Percentiles rank a stretch among this genome's conserved stretches.
phyloP scores from a whole-genome alignment of 1,140 invertebrate species.

The Zaprionus nigranus region DNA sequence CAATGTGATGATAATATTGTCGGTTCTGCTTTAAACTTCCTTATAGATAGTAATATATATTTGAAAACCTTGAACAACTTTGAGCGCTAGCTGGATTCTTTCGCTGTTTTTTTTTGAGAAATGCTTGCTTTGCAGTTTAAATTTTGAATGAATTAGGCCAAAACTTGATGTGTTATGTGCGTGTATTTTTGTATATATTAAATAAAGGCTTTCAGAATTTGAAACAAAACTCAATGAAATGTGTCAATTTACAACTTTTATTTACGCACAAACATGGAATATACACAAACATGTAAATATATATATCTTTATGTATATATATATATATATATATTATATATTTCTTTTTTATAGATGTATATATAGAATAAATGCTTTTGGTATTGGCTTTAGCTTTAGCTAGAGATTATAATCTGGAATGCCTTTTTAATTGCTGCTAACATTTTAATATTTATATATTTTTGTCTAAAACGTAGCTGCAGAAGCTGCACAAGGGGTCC shows the following conservation, averaged over 20 bases:
- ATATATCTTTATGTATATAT: constrained; percentile 27
- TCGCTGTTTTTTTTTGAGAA: constrained; percentile 57
- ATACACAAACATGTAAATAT: constrained; percentile 55
- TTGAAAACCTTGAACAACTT: constrained; percentile 32
- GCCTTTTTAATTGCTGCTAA: constrained; percentile 3
- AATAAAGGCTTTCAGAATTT: constrained; percentile 36
- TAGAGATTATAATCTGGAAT: constrained; percentile 57
- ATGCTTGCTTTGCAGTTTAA: constrained; percentile 65
- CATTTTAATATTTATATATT: constrained; percentile 60
- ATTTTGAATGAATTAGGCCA: constrained; percentile 69
- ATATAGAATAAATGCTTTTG: constrained; percentile 81
- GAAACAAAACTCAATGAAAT: constrained; percentile 52
- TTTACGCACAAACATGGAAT: constrained; percentile 30
- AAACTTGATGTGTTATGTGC: constrained; percentile 65
- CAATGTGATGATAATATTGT: background rate
- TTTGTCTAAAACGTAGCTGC: constrained; percentile 28
- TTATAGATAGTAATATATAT: background rate
- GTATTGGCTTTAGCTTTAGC: constrained; percentile 68
- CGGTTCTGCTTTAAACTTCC: background rate
- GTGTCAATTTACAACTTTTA: constrained; percentile 33
- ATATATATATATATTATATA: constrained; percentile 41
- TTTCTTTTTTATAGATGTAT: constrained; percentile 42
- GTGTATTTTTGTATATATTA: constrained; percentile 40
- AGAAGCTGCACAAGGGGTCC: constrained; percentile 11
- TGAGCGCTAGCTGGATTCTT: constrained; percentile 17